Percentiles rank a stretch among this genome's conserved stretches.
phyloP scores from a whole-genome alignment of 1,140 invertebrate species.

The Drosophila ananassae region DNA sequence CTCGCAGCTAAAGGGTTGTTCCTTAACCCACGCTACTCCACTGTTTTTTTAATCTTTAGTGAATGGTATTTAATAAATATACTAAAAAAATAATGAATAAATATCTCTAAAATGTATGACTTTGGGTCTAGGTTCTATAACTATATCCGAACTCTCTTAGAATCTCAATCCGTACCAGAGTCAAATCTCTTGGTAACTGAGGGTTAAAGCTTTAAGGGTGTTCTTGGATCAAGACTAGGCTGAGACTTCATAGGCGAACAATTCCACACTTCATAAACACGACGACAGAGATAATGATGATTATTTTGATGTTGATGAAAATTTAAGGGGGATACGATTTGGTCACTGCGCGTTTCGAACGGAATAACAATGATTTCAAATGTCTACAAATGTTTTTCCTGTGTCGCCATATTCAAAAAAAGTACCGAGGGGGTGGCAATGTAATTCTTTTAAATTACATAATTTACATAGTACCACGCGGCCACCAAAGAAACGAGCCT shows the following conservation, averaged over 20 bases:
- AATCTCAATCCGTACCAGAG: not conserved
- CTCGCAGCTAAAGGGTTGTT: slow-evolving; percentile 23
- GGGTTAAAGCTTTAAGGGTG: slow-evolving; percentile 6
- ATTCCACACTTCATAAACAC: slow-evolving; percentile 79
- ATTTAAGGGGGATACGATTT: slow-evolving; percentile 21
- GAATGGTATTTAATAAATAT: not conserved
- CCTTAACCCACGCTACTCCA: not conserved
- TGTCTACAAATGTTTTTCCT: slow-evolving; percentile 37
- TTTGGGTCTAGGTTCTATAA: too few species aligned
- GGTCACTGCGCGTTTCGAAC: slow-evolving; percentile 25
- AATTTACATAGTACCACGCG: slow-evolving; percentile 62
- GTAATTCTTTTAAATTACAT: slow-evolving; percentile 77
- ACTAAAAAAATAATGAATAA: not conserved
- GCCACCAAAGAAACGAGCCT: slow-evolving; percentile 11
- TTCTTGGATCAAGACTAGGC: slow-evolving; percentile 38
- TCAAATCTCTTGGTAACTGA: not conserved
- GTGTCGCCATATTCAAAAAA: slow-evolving; percentile 4
- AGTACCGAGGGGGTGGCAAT: slow-evolving; percentile 4
- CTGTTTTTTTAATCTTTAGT: too few species aligned
- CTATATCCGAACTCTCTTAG: too few species aligned
- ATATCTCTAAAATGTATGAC: too few species aligned
- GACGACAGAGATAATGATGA: slow-evolving; percentile 74
- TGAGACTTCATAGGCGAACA: slow-evolving; percentile 66
- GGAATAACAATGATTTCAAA: slow-evolving; percentile 75
- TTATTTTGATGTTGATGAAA: slow-evolving; percentile 41